A percentile compares a stretch with the other conserved stretches of the same genome.
These are phyloP conservation scores for Ciona savignyi DNA, from an alignment of 23 tunicate species.

Conservation along the genomic window DNA sequence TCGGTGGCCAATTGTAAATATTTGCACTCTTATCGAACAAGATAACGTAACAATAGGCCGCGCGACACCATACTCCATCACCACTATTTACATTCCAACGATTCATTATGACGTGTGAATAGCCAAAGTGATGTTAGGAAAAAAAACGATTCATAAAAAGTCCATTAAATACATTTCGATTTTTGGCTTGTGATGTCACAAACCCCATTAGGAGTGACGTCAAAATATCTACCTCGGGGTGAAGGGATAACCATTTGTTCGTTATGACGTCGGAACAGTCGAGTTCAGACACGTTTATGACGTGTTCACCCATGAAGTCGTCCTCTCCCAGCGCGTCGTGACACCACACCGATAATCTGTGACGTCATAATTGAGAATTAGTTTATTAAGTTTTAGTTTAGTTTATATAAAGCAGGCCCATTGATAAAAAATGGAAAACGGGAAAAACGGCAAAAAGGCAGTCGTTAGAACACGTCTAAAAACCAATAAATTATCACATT, in stretches of 20 bases:
- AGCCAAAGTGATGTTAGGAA: background rate
- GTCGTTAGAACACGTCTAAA: too few species aligned
- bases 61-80: background rate
- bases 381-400: too few species aligned
- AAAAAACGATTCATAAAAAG: background rate
- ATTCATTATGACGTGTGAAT: background rate
- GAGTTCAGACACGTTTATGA: slow-evolving; percentile 28
- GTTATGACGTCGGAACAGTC: slow-evolving; percentile 32
- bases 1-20: background rate
- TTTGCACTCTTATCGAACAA: background rate
- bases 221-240: slow-evolving; percentile 71
- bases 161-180: background rate
- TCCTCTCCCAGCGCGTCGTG: slow-evolving; percentile 60
- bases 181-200: background rate
- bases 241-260: slow-evolving; percentile 42
- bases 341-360: slow-evolving; percentile 71
- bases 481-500: too few species aligned
- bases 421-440: too few species aligned
- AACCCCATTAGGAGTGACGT: too few species aligned
- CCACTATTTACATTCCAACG: background rate
- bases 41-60: background rate
- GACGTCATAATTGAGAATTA: too few species aligned
- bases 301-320: slow-evolving; percentile 68
- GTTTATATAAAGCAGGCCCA: too few species aligned
- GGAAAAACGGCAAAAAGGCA: too few species aligned